Evolutionary conservation across 2,797 vertebrate species (phyloP).

Genomic region (Cyclopterus lumpus): DNA sequence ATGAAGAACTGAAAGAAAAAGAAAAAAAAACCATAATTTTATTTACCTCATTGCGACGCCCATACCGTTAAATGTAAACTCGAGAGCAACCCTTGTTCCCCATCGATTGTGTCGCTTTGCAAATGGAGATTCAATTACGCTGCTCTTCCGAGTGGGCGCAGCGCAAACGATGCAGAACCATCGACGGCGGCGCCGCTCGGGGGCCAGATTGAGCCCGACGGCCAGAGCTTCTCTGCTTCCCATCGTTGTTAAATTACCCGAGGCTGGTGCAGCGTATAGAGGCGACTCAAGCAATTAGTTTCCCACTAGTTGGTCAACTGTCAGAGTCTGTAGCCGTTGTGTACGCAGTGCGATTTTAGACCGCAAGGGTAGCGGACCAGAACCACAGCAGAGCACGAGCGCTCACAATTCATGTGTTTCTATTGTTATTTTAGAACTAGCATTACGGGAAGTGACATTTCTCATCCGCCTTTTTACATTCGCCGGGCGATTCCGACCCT

Average conservation of each 20-base stretch:
- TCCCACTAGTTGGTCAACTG: constrained; percentile 72
- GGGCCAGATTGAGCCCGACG: constrained; percentile 55
- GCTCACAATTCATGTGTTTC: not conserved
- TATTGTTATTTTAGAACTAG: not conserved
- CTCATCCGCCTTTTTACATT: constrained; percentile 4
- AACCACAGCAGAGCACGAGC: constrained; percentile 40
- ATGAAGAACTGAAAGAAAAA: not conserved
- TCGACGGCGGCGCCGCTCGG: constrained; percentile 53
- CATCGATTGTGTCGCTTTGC: constrained; percentile 70
- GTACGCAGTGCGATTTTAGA: not conserved
- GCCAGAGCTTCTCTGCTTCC: constrained; percentile 51
- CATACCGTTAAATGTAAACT: constrained; percentile 61
- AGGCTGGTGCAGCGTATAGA: constrained; percentile 69
- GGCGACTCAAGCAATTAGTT: constrained; percentile 74
- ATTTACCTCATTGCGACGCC: constrained; percentile 46
- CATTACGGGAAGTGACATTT: constrained; percentile 4
- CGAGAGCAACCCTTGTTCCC: constrained; percentile 52
- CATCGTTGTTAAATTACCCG: constrained; percentile 72
- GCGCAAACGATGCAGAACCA: constrained; percentile 61
- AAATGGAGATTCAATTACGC: constrained; percentile 76
- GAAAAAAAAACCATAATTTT: not conserved
- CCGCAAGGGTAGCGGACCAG: constrained; percentile 56
- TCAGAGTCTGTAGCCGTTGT: constrained; percentile 54
- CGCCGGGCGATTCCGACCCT: not conserved
- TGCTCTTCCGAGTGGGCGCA: constrained; percentile 65